Evolutionary conservation across 2,888 invertebrate genomes (phyloP), one percentile per base, ranked within the genome.

Genomic region (Netelia virgata): DNA sequence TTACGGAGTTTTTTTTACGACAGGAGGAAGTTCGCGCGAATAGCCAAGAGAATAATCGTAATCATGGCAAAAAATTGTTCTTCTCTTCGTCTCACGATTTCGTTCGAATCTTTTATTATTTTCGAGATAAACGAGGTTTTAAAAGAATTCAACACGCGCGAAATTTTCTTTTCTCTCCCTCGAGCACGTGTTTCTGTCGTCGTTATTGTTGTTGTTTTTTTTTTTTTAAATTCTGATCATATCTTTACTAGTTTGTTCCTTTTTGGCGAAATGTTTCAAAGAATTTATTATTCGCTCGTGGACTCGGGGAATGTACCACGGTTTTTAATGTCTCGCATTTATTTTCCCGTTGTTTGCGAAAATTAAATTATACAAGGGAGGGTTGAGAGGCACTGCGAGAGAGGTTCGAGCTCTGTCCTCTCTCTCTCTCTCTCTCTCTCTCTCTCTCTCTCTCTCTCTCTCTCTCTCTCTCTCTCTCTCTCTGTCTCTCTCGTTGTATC

Each of bases 401-500:
- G 18, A 75, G 20, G 10, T 14, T n/a, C 20, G 57, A 55, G 53
- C 69, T 47, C 14, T 47, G n/a, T n/a, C n/a, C 14, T 47, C 47
- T 47, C 14, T 47, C 11, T 47, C 47, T 47, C 47, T 47, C 47
- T 14, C 14, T 47, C 74, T 73, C 70, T 64, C 75, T 86, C 83
- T n/a, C 14, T 47, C 14, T 47, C 47, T 47, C 14, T 47, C 11
- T 47, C 47, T 47, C 47, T 47, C 47, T 14, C 14, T 47, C 74
- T 73, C 70, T 64, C 75, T 86, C 83, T n/a, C 14, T 47, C 14
- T 47, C 47, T 47, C 14, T 47, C 11, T 47, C 47, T 47, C 47
- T 47, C 47, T 14, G 3, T 47, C 74, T 73, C 70, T 64, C 75
- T 86, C 83, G 81, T 72, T 88, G 88, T 90, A 89, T 88, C 78